Base-by-base conservation (phyloP, 2,113 vertebrate species). In the Dromas ardeola region DNA sequence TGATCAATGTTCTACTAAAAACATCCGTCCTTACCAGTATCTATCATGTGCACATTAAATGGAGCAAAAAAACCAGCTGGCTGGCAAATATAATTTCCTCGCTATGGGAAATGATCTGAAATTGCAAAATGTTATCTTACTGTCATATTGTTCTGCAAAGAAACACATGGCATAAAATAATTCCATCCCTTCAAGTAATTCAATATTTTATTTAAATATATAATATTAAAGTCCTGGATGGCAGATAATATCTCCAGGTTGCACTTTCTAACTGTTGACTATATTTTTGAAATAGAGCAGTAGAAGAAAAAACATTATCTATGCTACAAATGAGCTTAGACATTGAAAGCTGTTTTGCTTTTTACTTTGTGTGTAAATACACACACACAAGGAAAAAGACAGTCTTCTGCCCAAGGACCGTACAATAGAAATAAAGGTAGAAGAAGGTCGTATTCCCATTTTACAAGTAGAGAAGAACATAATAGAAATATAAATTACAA, bases 41-140 rank as follows among this genome's bases (percentile, higher is more conserved):
- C 82, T 81, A 27, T 65, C 40, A 5, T 36, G 9, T 27, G 25
- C 62, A 32, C 16, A 10, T 53, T 73, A 90, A 95, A 88, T 23
- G 52, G n/a, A 83, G 59, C 21, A 90, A 92, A 81, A 80, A 65
- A 66, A 8, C 6, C 59, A 88, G 29, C 88, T 90, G 58, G 30
- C 76, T 96, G 67, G 42, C 38, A 70, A 92, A 90, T 61, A 34
- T 11, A 12, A 67, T 91, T 93, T 90, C n/a, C 80, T 88, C 88
- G 76, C 93, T 18, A 32, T 55, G 42, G 80, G 88, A 95, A 94
- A 92, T 29, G 11, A 88, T 97, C 83, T 81, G 80, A 86, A 88
- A 90, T 92, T 90, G 80, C 72, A 86, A 62, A 91, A 66, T 38
- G 42, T 95, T 96, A 91, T 95, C 86, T 88, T 62, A 63, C 76